These are phyloP conservation scores for Caenorhabditis plicata DNA, from an alignment of 2,888 invertebrate genomes.

Conservation along the genomic window DNA sequence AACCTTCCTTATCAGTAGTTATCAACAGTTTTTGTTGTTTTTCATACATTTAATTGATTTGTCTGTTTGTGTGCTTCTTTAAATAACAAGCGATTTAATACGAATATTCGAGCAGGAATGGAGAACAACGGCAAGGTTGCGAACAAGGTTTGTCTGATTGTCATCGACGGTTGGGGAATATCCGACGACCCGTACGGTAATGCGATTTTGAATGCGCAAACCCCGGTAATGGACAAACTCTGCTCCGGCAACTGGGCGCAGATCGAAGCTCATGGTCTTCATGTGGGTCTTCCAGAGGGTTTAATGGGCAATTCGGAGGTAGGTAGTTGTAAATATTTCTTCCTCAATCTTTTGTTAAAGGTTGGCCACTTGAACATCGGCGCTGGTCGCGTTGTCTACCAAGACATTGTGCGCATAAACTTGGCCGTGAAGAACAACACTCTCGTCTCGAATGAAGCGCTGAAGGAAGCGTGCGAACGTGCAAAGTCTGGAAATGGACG, in stretches of 20 bases:
- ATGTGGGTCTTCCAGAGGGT: slow-evolving; percentile 68
- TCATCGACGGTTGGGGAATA: slow-evolving; percentile 69
- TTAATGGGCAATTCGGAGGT: slow-evolving; percentile 70
- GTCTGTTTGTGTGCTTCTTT: too few relatives aligned
- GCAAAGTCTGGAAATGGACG: slow-evolving; percentile 66
- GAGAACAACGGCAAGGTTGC: slow-evolving; percentile 49
- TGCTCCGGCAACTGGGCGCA: slow-evolving; percentile 63
- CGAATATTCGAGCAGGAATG: slow-evolving; percentile 27
- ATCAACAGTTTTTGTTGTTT: background rate
- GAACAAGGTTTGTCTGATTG: slow-evolving; percentile 66
- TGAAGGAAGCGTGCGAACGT: slow-evolving; percentile 66
- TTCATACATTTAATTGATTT: background rate
- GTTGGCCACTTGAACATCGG: slow-evolving; percentile 69
- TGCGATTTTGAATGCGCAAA: slow-evolving; percentile 67
- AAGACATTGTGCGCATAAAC: slow-evolving; percentile 69
- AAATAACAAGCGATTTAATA: too few relatives aligned
- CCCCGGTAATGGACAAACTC: slow-evolving; percentile 68
- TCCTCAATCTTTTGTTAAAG: too few relatives aligned
- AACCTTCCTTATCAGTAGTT: too few relatives aligned
- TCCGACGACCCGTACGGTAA: slow-evolving; percentile 66
- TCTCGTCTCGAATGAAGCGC: slow-evolving; percentile 63
- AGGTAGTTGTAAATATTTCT: too few relatives aligned
- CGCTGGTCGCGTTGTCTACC: slow-evolving; percentile 68
- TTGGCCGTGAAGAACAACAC: slow-evolving; percentile 62
- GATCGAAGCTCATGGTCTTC: slow-evolving; percentile 67